Evolutionary conservation across 2,113 vertebrate species (phyloP).

Genomic region (Halcyon senegalensis): DNA sequence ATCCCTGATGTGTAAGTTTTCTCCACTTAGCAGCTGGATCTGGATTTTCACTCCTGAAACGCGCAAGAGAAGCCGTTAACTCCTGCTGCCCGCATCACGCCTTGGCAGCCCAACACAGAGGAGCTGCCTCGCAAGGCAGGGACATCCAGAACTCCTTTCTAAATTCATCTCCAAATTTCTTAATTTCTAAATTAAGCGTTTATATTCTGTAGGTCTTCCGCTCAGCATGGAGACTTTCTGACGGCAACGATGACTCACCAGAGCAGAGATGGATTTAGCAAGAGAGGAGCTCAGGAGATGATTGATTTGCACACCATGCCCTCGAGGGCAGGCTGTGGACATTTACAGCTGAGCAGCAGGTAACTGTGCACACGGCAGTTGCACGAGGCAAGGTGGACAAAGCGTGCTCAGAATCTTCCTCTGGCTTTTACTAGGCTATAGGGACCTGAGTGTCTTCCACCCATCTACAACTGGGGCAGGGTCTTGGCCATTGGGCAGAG

Average conservation of each 20-base stretch:
- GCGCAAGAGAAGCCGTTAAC: background rate
- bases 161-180: no score
- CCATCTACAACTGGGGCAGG: background rate
- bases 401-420: background rate
- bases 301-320: background rate
- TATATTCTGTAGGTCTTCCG: background rate
- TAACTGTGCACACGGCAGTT: background rate
- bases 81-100: background rate
- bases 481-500: background rate
- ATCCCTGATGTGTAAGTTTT: conserved; percentile 89
- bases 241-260: background rate
- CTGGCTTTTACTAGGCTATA: background rate
- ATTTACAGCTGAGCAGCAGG: background rate
- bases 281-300: background rate
- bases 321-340: background rate
- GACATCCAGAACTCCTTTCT: background rate
- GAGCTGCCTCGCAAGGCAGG: background rate
- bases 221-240: background rate
- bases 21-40: conserved; percentile 86
- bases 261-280: conserved; percentile 25
- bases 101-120: background rate
- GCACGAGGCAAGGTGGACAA: background rate
- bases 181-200: background rate
- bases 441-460: background rate
- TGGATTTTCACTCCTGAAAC: conserved; percentile 89